A percentile compares a stretch with the other conserved stretches of the same genome.
Conservation (phyloP, 2,797 vertebrate genomes). For the Hybognathus amarus region DNA sequence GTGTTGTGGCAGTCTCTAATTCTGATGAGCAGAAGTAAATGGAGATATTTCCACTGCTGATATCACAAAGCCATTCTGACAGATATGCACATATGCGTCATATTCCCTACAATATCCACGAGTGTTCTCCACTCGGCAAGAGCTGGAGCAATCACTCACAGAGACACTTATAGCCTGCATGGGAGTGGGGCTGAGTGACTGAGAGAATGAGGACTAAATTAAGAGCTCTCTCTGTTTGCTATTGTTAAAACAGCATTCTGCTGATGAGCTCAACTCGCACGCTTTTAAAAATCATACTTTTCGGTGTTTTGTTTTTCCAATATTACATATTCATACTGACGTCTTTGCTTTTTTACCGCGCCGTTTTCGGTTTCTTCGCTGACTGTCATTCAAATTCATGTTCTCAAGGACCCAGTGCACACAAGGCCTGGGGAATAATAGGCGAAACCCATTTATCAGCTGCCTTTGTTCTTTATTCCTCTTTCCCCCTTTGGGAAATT, state of each 20-base stretch:
- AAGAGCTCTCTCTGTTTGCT: conserved; percentile 65
- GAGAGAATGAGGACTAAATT: conserved; percentile 65
- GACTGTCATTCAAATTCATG: conserved; percentile 78
- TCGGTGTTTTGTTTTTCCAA: conserved; percentile 60
- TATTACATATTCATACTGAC: conserved; percentile 66
- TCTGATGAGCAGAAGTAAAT: conserved; percentile 36
- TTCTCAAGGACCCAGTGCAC: conserved; percentile 71
- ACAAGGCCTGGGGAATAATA: conserved; percentile 77
- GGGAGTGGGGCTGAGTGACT: conserved; percentile 51
- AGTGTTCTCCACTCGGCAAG: conserved; percentile 54
- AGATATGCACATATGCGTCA: conserved; percentile 47
- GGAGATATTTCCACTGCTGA: conserved; percentile 41
- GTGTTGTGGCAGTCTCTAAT: conserved; percentile 9
- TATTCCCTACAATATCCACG: conserved; percentile 55
- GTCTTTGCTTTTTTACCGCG: conserved; percentile 12
- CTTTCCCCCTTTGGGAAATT: conserved; percentile 53
- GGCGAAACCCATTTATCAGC: conserved; percentile 75
- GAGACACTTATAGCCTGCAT: conserved; percentile 59
- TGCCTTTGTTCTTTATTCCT: conserved; percentile 70
- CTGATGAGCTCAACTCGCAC: conserved; percentile 65
- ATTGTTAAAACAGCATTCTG: conserved; percentile 61
- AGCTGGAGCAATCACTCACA: conserved; percentile 67
- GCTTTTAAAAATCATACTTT: conserved; percentile 55
- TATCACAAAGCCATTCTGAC: conserved; percentile 53
- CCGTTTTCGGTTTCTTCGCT: conserved; percentile 26